Base-by-base conservation (phyloP, 2,113 vertebrate genomes). In the Lota lota region DNA sequence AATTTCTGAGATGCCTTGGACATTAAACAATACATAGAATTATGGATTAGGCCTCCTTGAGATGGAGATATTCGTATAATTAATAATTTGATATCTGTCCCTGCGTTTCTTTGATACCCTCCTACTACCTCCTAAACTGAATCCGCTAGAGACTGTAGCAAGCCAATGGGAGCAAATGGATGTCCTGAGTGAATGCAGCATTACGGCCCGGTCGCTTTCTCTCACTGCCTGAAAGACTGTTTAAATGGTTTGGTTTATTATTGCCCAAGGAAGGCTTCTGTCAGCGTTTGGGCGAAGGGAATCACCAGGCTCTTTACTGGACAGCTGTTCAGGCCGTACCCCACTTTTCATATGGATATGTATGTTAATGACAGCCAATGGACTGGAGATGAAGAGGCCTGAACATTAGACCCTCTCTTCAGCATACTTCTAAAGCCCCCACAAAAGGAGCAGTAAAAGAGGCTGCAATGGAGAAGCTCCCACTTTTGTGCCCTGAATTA, bases 311-410 rank as follows among this genome's bases (percentile, higher is more conserved):
- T 95, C 94, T 93, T 95, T 96, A 95, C 94, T 92, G 94, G 96
- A 98, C 97, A 98, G 97, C 97, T 99, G 97, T 98, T 97, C 91
- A 90, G 93, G 95, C 96, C 94, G 96, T 95, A 94, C 91, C 92
- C 94, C 93, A 98, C 97, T 98, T 99, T 99, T 99, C 96, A 98
- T 99, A 99, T 99, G 97, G 96, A 99, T 99, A 99, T 99, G 95
- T 98, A 99, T 99, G 97, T 95, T 98, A 99, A 99, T 98, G 94
- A 93, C 93, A 95, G 94, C 94, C 96, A 96, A 96, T 98, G 96
- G 96, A 98, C 93, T 98, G 96, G 94, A 94, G 94, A 94, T 97
- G 96, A 96, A 97, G 95, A 96, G 95, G 93, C 95, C 93, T 93
- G 93, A 96, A 94, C 94, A 93, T 94, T 93, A 92, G 93, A 94